These are phyloP conservation scores for Vanessa atalanta DNA, from an alignment of 1,140 invertebrate species.

Conservation along the genomic window DNA sequence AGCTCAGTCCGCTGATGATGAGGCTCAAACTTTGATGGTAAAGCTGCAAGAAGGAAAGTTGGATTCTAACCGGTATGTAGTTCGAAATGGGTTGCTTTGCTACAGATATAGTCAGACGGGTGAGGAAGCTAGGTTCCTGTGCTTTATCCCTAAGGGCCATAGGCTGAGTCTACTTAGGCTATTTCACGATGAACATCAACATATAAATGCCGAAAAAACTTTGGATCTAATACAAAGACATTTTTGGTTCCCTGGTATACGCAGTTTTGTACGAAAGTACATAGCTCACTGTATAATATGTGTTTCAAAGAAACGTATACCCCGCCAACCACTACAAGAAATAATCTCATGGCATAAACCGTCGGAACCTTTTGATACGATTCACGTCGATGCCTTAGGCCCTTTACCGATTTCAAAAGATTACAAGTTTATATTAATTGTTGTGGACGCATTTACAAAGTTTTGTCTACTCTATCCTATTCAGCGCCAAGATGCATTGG, in stretches of 20 bases:
- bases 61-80: conserved; percentile 21
- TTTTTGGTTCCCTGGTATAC: conserved; percentile 44
- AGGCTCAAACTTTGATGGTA: conserved; percentile 17
- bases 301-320: conserved; percentile 29
- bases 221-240: conserved; percentile 7
- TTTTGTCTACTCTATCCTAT: conserved; percentile 27
- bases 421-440: conserved; percentile 20
- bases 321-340: conserved; percentile 29
- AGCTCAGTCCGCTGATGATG: conserved; percentile 9
- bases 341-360: conserved; percentile 39
- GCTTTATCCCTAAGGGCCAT: conserved; percentile 30
- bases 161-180: conserved; percentile 27
- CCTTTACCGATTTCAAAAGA: conserved; percentile 40
- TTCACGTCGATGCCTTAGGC: conserved; percentile 46
- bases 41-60: conserved; percentile 25
- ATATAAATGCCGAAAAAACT: conserved; percentile 26
- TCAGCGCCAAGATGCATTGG: conserved; percentile 7
- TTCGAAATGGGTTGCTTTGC: conserved; percentile 28
- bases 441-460: conserved; percentile 31
- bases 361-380: conserved; percentile 36
- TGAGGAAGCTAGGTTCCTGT: conserved; percentile 19
- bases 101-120: conserved; percentile 15
- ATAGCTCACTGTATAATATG: conserved; percentile 31
- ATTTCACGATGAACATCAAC: conserved; percentile 35
- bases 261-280: conserved; percentile 41